A percentile compares a stretch with the other conserved stretches of the same genome.
These are phyloP conservation scores for Trichonephila inaurata DNA, from an alignment of 1,140 invertebrate species.

Conservation along the genomic window DNA sequence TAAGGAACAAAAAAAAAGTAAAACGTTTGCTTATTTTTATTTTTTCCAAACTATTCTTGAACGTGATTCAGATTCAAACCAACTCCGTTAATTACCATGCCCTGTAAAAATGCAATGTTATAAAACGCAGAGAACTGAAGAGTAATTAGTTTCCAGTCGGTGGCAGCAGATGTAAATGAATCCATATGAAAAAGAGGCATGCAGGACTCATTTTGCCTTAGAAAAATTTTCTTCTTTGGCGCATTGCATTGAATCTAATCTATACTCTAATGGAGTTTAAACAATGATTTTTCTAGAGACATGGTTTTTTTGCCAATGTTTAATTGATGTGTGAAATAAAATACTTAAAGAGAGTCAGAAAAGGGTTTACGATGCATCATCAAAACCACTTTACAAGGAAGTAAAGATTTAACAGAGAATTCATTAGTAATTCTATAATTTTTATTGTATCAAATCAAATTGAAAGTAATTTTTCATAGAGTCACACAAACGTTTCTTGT, in stretches of 20 bases:
- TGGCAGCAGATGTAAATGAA: conserved; percentile 55
- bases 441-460: too few relatives aligned
- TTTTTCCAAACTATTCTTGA: conserved; percentile 20
- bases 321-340: not conserved
- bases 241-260: not conserved
- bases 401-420: too few relatives aligned
- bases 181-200: conserved; percentile 27
- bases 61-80: not conserved
- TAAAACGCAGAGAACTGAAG: conserved; percentile 30
- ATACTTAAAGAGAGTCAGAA: too few relatives aligned
- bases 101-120: conserved; percentile 44
- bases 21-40: not conserved
- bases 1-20: not conserved
- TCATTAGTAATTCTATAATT: too few relatives aligned
- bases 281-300: not conserved
- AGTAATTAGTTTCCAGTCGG: conserved; percentile 48
- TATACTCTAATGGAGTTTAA: conserved; percentile 42
- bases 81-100: conserved; percentile 24
- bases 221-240: conserved; percentile 22
- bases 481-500: too few relatives aligned
- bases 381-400: too few relatives aligned
- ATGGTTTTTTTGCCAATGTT: not conserved
- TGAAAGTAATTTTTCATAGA: too few relatives aligned
- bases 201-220: not conserved
- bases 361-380: too few relatives aligned